A percentile compares a stretch with the other conserved stretches of the same genome.
Conservation (phyloP, 2,797 vertebrate genomes). For the Parauchenoglanis ngamensis region DNA sequence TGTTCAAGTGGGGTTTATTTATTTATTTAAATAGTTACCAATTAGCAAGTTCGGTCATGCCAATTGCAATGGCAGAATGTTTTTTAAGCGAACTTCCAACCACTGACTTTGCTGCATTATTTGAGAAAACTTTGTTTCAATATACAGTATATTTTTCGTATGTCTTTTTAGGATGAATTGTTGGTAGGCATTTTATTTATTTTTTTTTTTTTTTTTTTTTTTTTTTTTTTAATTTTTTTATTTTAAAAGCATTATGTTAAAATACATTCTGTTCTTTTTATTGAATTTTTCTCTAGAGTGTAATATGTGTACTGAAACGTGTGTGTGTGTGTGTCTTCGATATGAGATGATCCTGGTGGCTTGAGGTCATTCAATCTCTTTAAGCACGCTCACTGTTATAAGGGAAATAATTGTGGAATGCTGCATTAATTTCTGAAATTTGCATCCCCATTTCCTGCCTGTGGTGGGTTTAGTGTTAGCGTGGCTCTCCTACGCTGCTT, state of each 20-base stretch:
- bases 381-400: conserved; percentile 14
- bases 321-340: background rate
- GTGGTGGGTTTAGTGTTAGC: conserved; percentile 40
- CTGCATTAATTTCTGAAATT: conserved; percentile 51
- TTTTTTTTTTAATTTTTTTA: background rate
- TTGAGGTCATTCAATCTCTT: conserved; percentile 46
- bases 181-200: background rate
- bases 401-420: conserved; percentile 43
- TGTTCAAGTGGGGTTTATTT: background rate
- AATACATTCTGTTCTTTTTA: background rate
- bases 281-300: background rate
- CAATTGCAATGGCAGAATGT: background rate
- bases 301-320: background rate
- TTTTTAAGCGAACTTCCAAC: background rate
- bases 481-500: conserved; percentile 47
- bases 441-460: conserved; percentile 48
- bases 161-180: background rate
- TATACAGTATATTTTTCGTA: background rate
- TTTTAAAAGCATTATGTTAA: background rate
- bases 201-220: too few relatives aligned
- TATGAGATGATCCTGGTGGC: conserved; percentile 25
- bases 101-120: background rate
- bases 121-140: background rate
- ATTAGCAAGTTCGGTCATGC: background rate
- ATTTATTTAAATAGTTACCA: background rate